These are phyloP conservation scores for Microctonus hyperodae DNA, from an alignment of 2,888 invertebrate genomes.

Conservation along the genomic window DNA sequence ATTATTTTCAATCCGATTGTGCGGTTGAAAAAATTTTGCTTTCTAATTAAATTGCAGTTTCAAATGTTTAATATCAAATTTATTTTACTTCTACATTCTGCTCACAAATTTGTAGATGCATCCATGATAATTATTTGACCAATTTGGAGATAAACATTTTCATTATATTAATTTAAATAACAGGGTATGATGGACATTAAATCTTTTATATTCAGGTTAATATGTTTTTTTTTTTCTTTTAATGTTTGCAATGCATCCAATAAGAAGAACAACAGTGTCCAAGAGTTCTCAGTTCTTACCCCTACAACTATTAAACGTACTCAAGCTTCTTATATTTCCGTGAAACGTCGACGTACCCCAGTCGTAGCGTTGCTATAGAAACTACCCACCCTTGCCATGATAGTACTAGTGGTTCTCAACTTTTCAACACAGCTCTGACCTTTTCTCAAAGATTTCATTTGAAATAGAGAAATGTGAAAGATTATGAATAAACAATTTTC, in stretches of 20 bases:
- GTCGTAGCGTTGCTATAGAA: constrained; percentile 48
- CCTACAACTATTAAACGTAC: neutral
- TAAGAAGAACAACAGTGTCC: neutral
- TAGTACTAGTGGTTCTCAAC: constrained; percentile 39
- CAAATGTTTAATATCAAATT: no score
- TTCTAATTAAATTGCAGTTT: no score
- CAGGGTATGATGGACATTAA: no score
- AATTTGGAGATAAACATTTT: no score
- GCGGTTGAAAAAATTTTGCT: no score
- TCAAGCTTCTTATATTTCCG: constrained; percentile 25
- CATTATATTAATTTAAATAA: no score
- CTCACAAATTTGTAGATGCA: no score
- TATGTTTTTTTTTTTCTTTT: neutral
- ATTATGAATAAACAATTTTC: no score
- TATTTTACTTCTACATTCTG: no score
- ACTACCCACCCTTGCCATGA: constrained; percentile 37
- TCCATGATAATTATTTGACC: no score
- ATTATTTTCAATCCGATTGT: no score
- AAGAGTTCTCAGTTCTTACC: neutral
- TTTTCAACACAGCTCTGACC: neutral
- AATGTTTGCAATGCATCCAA: neutral
- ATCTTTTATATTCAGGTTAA: no score
- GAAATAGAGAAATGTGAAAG: neutral
- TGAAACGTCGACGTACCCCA: constrained; percentile 48
- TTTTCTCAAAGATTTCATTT: neutral